Base-by-base conservation (phyloP, 2,888 invertebrate genomes). In the Abscondita cerata region DNA sequence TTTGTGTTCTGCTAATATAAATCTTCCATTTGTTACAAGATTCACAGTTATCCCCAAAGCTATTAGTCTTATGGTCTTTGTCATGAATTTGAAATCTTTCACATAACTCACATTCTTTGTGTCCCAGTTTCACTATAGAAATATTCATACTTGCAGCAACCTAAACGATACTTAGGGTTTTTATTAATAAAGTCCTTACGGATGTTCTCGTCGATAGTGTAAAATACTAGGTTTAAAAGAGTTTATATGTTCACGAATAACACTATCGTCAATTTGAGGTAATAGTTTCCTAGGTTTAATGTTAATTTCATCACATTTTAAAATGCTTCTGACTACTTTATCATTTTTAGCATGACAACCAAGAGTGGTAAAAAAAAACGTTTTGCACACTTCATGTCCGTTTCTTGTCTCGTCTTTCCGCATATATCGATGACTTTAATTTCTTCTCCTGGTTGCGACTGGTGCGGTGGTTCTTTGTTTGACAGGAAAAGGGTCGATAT, bases 51-150 rank as follows among this genome's bases (percentile, higher is more conserved):
- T 46, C 9, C 15, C 9, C 44, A 19, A 61, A 19, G 2, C n/a
- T 44, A 1, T 40, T 15, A 15, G 5, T 40, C 1, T 11, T 44
- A n/a, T 41, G 44, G 18, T n/a, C 19, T 44, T 1, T 1, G n/a
- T 18, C 11, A 36, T 62, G 61, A 19, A 64, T 36, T n/a, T 16
- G 25, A 51, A 64, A 61, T 31, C 46, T 31, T 47, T 64, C 61
- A 31, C 61, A 53, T 11, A 16, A 33, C 15, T 53, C 53, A 12
- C 53, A 53, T n/a, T 44, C 44, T n/a, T 53, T 33, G 31, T 53
- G 41, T 13, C 40, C 53, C 4, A 53, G 9, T 9, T 44, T 53
- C 13, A 18, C 44, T 13, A 52, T 2, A 9, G 52, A 52, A 44
- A 50, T 62, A 25, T 48, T 62, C 51, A 38, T 48, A 34, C 2